Evolutionary conservation across 2,113 vertebrate species (phyloP).

Genomic region (Callospermophilus lateralis): DNA sequence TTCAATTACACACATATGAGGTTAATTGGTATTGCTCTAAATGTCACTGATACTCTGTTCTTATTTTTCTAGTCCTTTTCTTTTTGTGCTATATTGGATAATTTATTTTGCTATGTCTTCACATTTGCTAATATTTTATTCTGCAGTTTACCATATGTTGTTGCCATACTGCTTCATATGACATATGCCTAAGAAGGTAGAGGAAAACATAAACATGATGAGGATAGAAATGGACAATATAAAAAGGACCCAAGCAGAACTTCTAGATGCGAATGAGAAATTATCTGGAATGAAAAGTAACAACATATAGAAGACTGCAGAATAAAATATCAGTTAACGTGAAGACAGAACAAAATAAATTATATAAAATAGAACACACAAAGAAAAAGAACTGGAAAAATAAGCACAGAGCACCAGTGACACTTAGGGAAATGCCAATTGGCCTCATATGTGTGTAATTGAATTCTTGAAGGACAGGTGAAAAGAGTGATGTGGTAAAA

Average conservation of each 20-base stretch:
- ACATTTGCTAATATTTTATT: too few species aligned
- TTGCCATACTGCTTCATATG: too few species aligned
- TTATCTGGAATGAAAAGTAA: neutral
- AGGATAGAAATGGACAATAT: neutral
- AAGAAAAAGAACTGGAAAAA: neutral
- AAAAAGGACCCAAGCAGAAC: neutral
- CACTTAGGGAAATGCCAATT: neutral
- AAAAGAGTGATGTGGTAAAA: neutral
- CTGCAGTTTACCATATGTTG: too few species aligned
- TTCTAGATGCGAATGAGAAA: neutral
- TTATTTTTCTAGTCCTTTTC: too few species aligned
- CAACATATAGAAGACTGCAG: neutral
- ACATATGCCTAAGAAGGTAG: neutral
- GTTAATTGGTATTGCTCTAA: too few species aligned
- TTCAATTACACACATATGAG: too few species aligned
- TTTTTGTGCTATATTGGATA: too few species aligned
- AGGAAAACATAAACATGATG: neutral
- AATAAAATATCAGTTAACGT: neutral
- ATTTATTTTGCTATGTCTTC: too few species aligned
- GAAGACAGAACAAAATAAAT: neutral
- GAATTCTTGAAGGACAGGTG: neutral
- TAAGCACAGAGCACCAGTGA: neutral
- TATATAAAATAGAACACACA: neutral
- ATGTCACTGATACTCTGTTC: too few species aligned
- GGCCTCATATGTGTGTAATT: neutral